Conservation (phyloP, 2,113 vertebrate species). For the Amphilophus citrinellus region DNA sequence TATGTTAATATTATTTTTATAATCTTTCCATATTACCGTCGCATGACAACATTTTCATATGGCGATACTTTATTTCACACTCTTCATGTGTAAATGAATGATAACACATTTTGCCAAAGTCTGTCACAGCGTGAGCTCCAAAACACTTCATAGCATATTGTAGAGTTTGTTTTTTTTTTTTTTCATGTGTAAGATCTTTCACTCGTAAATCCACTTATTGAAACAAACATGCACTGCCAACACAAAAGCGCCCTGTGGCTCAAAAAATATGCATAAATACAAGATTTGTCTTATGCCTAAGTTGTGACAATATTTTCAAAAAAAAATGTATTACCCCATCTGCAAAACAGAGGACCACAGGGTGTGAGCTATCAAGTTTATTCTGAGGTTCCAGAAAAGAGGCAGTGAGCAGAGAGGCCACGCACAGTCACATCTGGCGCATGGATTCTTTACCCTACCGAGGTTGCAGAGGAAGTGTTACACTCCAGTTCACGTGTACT, state of each 20-base stretch:
- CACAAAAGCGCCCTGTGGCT: conserved; percentile 19
- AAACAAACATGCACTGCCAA: conserved; percentile 25
- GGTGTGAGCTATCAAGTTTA: not conserved
- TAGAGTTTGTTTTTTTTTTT: not conserved
- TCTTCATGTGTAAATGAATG: conserved; percentile 45
- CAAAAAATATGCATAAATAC: not conserved
- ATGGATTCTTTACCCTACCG: not conserved
- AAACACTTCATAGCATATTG: conserved; percentile 25
- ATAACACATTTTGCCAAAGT: conserved; percentile 44
- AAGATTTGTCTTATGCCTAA: not conserved
- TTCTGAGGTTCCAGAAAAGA: not conserved
- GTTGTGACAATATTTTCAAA: not conserved
- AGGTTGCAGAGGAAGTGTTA: not conserved
- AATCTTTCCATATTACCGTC: conserved; percentile 12
- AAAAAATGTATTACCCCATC: not conserved
- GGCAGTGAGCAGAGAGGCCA: not conserved
- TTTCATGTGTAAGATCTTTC: conserved; percentile 9
- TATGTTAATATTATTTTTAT: conserved; percentile 26
- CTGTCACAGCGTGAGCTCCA: conserved; percentile 40
- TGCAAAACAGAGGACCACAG: not conserved
- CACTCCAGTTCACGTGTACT: not conserved
- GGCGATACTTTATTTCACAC: conserved; percentile 36
- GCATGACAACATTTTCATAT: conserved; percentile 27
- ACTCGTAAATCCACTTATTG: not conserved
- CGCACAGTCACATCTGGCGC: not conserved